phyloP scores from a whole-genome alignment of 2,888 invertebrate species.

The Eristalis intricaria region DNA sequence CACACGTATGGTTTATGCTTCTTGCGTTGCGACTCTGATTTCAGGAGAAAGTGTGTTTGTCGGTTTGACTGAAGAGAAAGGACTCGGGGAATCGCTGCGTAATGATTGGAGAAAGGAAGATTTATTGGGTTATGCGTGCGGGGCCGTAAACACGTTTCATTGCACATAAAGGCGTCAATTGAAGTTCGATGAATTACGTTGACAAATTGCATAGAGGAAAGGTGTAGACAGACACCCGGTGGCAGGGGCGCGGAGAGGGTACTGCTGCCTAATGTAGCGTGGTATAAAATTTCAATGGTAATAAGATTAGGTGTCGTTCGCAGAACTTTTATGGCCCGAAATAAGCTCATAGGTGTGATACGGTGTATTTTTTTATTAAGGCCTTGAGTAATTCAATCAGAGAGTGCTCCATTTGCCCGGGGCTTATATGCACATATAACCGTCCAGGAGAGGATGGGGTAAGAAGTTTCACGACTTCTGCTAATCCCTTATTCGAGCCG shows the following conservation, averaged over 20 bases:
- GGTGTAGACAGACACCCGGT: neutral
- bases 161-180: constrained; percentile 52
- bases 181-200: constrained; percentile 39
- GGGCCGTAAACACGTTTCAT: constrained; percentile 55
- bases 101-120: constrained; percentile 43
- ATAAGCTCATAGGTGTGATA: neutral
- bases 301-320: neutral
- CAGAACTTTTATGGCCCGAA: neutral
- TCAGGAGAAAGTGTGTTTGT: neutral
- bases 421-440: neutral
- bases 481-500: neutral
- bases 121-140: constrained; percentile 53
- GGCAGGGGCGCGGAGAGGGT: neutral
- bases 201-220: constrained; percentile 44
- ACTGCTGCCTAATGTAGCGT: constrained; percentile 20
- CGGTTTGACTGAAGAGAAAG: constrained; percentile 22
- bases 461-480: neutral
- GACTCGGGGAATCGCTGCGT: constrained; percentile 27
- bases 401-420: neutral
- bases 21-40: constrained; percentile 10
- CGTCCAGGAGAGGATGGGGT: neutral
- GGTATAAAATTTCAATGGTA: neutral
- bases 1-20: constrained; percentile 16
- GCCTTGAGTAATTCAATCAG: neutral
- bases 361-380: neutral